Evolutionary conservation across 2,888 invertebrate species (phyloP).

Genomic region (Cephalotes varians): DNA sequence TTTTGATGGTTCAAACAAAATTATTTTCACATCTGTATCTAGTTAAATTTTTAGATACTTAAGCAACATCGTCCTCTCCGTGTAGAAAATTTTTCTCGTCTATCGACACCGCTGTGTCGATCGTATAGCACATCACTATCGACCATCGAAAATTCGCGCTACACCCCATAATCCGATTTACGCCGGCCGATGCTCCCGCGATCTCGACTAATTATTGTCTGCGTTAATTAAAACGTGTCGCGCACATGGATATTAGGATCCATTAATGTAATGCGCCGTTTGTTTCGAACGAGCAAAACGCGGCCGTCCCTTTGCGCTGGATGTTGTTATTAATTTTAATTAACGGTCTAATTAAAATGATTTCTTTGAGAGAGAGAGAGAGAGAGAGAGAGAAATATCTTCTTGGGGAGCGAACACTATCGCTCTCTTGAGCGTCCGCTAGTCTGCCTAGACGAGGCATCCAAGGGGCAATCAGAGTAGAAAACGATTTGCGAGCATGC

Average conservation of each 20-base stretch:
- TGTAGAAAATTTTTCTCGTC: constrained; percentile 10
- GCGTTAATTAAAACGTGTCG: constrained; percentile 76
- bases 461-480: background rate
- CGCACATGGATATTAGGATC: constrained; percentile 68
- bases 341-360: constrained; percentile 63
- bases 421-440: background rate
- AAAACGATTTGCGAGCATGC: background rate
- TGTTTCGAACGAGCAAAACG: constrained; percentile 49
- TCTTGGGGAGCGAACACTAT: background rate
- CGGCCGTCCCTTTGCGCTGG: constrained; percentile 39
- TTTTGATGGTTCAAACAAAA: too few relatives aligned
- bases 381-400: background rate
- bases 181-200: constrained; percentile 33
- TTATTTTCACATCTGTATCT: too few relatives aligned
- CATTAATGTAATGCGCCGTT: constrained; percentile 77
- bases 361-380: background rate
- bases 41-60: too few relatives aligned
- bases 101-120: background rate
- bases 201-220: constrained; percentile 73
- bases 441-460: background rate
- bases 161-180: constrained; percentile 66
- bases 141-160: constrained; percentile 44
- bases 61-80: too few relatives aligned
- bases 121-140: constrained; percentile 8
- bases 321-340: constrained; percentile 62